Evolutionary conservation across 2,888 invertebrate species (phyloP).

Genomic region (Macaria notata): DNA sequence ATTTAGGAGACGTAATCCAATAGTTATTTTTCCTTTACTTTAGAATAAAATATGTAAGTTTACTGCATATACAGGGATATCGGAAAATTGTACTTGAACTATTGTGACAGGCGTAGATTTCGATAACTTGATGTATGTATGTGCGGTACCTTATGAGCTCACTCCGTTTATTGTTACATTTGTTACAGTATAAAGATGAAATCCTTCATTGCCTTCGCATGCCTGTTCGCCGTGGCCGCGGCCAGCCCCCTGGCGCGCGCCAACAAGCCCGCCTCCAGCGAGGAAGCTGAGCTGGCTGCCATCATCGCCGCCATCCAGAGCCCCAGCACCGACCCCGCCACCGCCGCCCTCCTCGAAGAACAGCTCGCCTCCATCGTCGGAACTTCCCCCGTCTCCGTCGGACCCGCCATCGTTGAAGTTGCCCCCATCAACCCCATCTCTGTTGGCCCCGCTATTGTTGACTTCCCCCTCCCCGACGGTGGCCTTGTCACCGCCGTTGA

Average conservation of each 20-base stretch:
- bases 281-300: conserved; percentile 40
- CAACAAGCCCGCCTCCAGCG: conserved; percentile 37
- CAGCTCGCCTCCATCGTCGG: conserved; percentile 43
- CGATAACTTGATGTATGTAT: no score
- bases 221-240: conserved; percentile 50
- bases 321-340: conserved; percentile 57
- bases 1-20: no score
- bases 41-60: no score
- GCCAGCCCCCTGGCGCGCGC: conserved; percentile 36
- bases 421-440: conserved; percentile 31
- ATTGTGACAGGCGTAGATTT: no score
- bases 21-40: no score
- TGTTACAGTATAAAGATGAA: conserved; percentile 55
- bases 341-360: conserved; percentile 48
- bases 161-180: no score
- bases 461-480: conserved; percentile 27
- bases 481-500: conserved; percentile 22
- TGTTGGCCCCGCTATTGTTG: conserved; percentile 22
- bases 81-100: no score
- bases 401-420: conserved; percentile 24
- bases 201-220: conserved; percentile 54
- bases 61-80: no score
- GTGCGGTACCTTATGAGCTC: no score
- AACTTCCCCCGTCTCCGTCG: conserved; percentile 31
- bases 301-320: conserved; percentile 56